Conservation (phyloP, 35 echinoderm and acorn worm genomes). For the Ophiothrix spiculata region DNA sequence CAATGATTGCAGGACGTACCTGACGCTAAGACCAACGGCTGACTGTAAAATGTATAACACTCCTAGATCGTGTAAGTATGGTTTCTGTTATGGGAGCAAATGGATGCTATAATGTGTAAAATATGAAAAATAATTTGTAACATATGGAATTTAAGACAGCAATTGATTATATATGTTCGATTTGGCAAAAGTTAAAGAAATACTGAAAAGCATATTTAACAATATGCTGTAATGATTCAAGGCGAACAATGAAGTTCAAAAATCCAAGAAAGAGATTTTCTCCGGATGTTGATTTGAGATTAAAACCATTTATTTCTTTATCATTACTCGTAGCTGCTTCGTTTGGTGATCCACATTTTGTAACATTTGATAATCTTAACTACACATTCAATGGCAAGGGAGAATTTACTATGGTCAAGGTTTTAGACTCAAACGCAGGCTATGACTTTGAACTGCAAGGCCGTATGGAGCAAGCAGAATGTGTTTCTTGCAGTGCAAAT, state of each 20-base stretch:
- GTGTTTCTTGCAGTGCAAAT: background rate
- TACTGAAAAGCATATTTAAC: too few relatives aligned
- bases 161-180: too few relatives aligned
- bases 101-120: too few relatives aligned
- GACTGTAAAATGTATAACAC: constrained; percentile 79
- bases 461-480: constrained; percentile 51
- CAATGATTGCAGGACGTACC: constrained; percentile 78
- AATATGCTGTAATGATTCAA: too few relatives aligned
- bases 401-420: constrained; percentile 60
- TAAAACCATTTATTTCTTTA: too few relatives aligned
- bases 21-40: constrained; percentile 64
- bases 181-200: too few relatives aligned
- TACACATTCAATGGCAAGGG: constrained; percentile 92
- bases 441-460: constrained; percentile 65
- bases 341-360: constrained; percentile 80
- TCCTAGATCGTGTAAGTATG: constrained; percentile 57
- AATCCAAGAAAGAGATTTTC: too few relatives aligned
- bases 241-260: too few relatives aligned
- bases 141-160: too few relatives aligned
- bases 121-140: too few relatives aligned
- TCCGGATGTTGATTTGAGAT: too few relatives aligned
- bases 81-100: too few relatives aligned
- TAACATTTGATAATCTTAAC: constrained; percentile 72
- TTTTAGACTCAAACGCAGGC: constrained; percentile 16
- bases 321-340: constrained; percentile 40